These are phyloP conservation scores for Pachycephus smyrnensis DNA, from an alignment of 2,888 invertebrate species.

Conservation along the genomic window DNA sequence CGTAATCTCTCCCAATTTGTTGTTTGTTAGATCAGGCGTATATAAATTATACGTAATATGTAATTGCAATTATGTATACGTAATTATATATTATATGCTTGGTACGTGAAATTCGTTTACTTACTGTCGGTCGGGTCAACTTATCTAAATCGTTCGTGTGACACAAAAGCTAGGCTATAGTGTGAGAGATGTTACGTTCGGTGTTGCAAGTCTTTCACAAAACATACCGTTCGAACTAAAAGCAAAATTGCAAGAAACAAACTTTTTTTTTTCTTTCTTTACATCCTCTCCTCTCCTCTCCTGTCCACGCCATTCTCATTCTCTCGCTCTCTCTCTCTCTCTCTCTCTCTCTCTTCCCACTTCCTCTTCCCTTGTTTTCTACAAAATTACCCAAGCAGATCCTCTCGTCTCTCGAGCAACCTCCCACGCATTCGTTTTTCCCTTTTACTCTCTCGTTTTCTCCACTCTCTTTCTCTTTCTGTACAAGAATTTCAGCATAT, in stretches of 20 bases:
- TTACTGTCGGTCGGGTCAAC: conserved; percentile 64
- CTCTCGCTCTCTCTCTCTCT: background rate
- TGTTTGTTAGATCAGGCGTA: conserved; percentile 46
- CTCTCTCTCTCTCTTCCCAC: no score
- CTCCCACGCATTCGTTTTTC: no score
- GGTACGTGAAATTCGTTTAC: conserved; percentile 60
- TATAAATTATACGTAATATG: conserved; percentile 33
- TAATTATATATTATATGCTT: conserved; percentile 44
- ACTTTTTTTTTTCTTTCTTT: background rate
- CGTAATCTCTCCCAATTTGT: conserved; percentile 34
- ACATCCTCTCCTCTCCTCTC: conserved; percentile 37
- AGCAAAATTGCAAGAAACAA: conserved; percentile 24
- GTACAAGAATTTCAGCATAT: background rate
- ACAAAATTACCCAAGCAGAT: no score
- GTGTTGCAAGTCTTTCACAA: conserved; percentile 46
- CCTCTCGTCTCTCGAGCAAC: no score
- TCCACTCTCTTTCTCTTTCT: conserved; percentile 36
- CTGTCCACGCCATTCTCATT: background rate
- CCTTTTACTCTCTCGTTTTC: background rate
- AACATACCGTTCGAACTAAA: conserved; percentile 31
- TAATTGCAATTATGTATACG: conserved; percentile 37
- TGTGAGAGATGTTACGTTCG: conserved; percentile 46
- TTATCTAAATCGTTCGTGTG: conserved; percentile 59
- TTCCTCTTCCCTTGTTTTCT: no score
- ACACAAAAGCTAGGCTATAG: conserved; percentile 60